These are phyloP conservation scores for Dinoponera quadriceps DNA, from an alignment of 1,140 invertebrate genomes.

Conservation along the genomic window DNA sequence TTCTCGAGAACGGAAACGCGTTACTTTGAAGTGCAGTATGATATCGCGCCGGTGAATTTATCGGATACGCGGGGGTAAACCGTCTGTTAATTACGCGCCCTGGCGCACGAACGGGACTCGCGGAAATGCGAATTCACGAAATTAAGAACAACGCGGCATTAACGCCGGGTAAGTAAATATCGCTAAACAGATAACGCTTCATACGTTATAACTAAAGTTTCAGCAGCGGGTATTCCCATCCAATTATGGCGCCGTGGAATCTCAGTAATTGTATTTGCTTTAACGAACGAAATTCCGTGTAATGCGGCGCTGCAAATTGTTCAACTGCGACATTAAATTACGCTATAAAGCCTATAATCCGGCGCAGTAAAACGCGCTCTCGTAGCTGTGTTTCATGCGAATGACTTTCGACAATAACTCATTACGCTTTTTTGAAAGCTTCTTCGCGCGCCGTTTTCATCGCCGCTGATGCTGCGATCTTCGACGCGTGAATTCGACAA, in stretches of 20 bases:
- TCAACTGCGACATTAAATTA: slow-evolving; percentile 64
- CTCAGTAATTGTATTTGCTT: slow-evolving; percentile 65
- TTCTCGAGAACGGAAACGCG: background rate
- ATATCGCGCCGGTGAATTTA: background rate
- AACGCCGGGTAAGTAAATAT: slow-evolving; percentile 58
- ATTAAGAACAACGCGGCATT: slow-evolving; percentile 44
- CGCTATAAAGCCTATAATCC: slow-evolving; percentile 63
- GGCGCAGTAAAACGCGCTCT: slow-evolving; percentile 53
- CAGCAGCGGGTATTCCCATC: slow-evolving; percentile 45
- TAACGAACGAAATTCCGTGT: slow-evolving; percentile 63
- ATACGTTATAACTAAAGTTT: slow-evolving; percentile 59
- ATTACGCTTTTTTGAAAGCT: slow-evolving; percentile 44
- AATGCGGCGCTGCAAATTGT: slow-evolving; percentile 64
- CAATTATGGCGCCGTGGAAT: slow-evolving; percentile 64
- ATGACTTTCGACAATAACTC: slow-evolving; percentile 56
- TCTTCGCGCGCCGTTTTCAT: slow-evolving; percentile 40
- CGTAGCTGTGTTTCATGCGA: slow-evolving; percentile 55
- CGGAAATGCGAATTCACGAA: slow-evolving; percentile 23
- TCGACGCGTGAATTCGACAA: slow-evolving; percentile 7
- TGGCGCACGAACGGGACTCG: slow-evolving; percentile 1
- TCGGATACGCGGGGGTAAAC: slow-evolving; percentile 17
- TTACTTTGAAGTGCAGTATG: background rate
- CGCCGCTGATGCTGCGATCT: slow-evolving; percentile 39
- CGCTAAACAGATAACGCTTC: slow-evolving; percentile 42
- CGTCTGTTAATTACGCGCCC: slow-evolving; percentile 43